These are phyloP conservation scores for Diaperis boleti DNA, from an alignment of 2,888 invertebrate genomes.

Conservation along the genomic window DNA sequence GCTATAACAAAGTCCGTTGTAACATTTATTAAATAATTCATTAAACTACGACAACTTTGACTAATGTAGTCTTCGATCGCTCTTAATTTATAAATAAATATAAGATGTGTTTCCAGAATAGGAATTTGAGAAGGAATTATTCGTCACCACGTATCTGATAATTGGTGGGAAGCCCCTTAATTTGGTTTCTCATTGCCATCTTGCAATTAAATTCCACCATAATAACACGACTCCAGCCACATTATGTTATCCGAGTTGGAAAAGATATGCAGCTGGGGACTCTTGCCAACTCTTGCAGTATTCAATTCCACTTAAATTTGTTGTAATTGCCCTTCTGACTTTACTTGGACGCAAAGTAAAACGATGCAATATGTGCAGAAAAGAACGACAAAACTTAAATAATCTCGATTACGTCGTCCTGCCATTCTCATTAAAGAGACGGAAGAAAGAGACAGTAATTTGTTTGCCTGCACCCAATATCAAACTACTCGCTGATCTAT, in stretches of 20 bases:
- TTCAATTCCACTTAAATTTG: slow-evolving; percentile 26
- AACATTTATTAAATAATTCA: no score
- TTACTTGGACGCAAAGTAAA: slow-evolving; percentile 5
- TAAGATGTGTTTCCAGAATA: no score
- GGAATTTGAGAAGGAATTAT: no score
- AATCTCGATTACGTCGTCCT: slow-evolving; percentile 19
- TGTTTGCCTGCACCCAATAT: slow-evolving; percentile 36
- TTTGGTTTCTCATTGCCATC: background rate
- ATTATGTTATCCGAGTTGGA: slow-evolving; percentile 3
- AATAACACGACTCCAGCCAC: background rate
- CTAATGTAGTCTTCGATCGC: no score
- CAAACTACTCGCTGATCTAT: slow-evolving; percentile 40
- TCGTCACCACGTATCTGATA: no score
- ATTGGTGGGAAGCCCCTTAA: no score
- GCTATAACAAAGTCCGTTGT: no score
- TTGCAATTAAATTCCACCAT: slow-evolving; percentile 10
- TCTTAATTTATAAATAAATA: no score
- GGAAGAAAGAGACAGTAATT: slow-evolving; percentile 31
- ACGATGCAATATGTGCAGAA: slow-evolving; percentile 14
- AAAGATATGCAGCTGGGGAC: slow-evolving; percentile 24
- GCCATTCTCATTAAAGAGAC: slow-evolving; percentile 44
- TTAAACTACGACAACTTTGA: no score
- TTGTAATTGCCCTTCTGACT: slow-evolving; percentile 27
- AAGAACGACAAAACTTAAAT: slow-evolving; percentile 17
- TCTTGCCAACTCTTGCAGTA: slow-evolving; percentile 19